These are phyloP conservation scores for Cephalopachus bancanus DNA, from an alignment of 2,797 vertebrate species.

Conservation along the genomic window DNA sequence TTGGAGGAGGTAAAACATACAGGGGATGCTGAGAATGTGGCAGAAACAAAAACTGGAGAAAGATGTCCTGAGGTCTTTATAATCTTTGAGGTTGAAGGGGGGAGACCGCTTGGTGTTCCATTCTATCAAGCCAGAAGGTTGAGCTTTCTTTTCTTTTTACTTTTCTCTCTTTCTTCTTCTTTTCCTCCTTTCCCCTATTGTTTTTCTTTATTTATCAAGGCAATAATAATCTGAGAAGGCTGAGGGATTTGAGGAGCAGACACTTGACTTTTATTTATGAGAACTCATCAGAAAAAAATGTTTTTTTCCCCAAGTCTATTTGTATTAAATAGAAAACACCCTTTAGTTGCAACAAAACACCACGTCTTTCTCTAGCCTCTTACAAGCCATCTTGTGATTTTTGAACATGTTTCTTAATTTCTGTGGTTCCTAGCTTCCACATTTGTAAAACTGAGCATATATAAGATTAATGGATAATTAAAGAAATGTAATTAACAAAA, in stretches of 20 bases:
- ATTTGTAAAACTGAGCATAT: neutral
- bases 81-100: neutral
- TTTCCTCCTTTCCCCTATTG: accelerated
- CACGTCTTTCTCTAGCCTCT: neutral
- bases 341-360: neutral
- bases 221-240: neutral
- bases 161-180: neutral
- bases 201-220: neutral
- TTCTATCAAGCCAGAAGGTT: neutral
- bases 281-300: neutral
- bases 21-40: neutral
- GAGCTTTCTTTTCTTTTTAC: neutral
- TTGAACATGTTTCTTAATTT: neutral
- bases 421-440: neutral
- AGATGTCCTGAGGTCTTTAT: neutral
- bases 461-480: neutral
- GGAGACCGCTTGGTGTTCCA: neutral
- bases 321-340: neutral
- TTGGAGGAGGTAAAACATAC: neutral
- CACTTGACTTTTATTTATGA: neutral
- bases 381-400: neutral
- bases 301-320: neutral
- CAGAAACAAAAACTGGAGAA: neutral
- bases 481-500: neutral
- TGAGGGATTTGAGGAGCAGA: neutral